These are phyloP conservation scores for chimpanzee (Pan troglodytes) DNA, from an alignment of 2,113 vertebrate genomes.

Conservation along the genomic window NHGRI_mPanTro3-v2.1_pri NC_072398.2:70557501-70558000, in stretches of 20 bases:
- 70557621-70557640: not conserved
- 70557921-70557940: not conserved
- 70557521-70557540: not conserved
- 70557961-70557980: not conserved
- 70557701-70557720: not conserved
- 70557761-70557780: not conserved
- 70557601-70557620: not conserved
- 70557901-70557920: not conserved
- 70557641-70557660: rapidly evolving
- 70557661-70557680: not conserved
- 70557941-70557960: not conserved
- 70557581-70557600: not conserved
- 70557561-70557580: not conserved
- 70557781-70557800: rapidly evolving
- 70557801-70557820: not conserved
- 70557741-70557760: not conserved
- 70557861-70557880: not conserved
- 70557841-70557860: not conserved
- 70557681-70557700: not conserved
- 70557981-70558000: rapidly evolving
- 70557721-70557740: not conserved
- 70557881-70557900: not conserved
- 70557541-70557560: not conserved
- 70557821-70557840: not conserved
- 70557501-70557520: not conserved